Conservation (phyloP, 1,140 invertebrate species). For the Lasioglossum albipes region DNA sequence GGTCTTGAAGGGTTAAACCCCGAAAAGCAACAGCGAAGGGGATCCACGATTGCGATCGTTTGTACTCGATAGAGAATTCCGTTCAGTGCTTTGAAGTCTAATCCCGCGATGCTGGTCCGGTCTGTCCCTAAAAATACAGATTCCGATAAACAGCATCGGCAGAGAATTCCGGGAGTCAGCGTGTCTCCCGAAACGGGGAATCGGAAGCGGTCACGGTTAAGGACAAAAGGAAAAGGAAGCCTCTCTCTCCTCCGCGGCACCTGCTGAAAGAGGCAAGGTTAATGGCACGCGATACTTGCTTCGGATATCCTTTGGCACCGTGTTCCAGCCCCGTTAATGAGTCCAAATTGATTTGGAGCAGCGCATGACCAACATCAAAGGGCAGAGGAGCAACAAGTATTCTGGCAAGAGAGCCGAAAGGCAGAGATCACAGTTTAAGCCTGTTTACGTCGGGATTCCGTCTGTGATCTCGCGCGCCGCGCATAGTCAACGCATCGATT, state of each 20-base stretch:
- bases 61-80: neutral
- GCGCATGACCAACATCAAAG: conserved; percentile 59
- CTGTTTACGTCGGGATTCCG: conserved; percentile 68
- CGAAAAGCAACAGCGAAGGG: neutral
- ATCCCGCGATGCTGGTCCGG: neutral
- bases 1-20: no score
- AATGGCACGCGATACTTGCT: conserved; percentile 52
- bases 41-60: neutral
- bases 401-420: conserved; percentile 43
- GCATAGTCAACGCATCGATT: conserved; percentile 60
- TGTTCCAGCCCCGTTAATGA: conserved; percentile 57
- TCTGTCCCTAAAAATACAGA: neutral
- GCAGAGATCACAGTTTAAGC: conserved; percentile 66
- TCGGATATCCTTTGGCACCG: conserved; percentile 57
- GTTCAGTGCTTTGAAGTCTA: neutral
- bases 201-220: neutral
- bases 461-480: conserved; percentile 65
- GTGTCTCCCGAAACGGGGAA: conserved; percentile 14
- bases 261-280: conserved; percentile 43
- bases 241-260: conserved; percentile 2
- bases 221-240: conserved; percentile 1
- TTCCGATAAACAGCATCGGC: no score
- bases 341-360: conserved; percentile 62
- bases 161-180: no score
- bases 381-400: conserved; percentile 64